These are phyloP conservation scores for Xanthia togata DNA, from an alignment of 2,888 invertebrate genomes.

Conservation along the genomic window DNA sequence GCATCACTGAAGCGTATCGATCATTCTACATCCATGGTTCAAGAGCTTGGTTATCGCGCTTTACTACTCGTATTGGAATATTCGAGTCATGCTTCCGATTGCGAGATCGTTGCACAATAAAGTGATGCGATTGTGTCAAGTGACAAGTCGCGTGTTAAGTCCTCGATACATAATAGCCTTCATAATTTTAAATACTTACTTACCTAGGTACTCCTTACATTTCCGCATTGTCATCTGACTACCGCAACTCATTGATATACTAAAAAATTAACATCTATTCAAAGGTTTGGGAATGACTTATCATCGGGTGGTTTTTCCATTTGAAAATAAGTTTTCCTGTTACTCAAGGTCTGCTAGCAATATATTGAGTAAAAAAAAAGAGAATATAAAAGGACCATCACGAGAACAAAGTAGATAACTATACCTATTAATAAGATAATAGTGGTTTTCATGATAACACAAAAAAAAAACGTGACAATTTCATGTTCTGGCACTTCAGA, in stretches of 20 bases:
- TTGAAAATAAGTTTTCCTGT: slow-evolving; percentile 28
- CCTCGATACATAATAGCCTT: slow-evolving; percentile 15
- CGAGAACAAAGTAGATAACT: neutral
- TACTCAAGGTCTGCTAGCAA: slow-evolving; percentile 6
- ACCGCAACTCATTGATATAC: neutral
- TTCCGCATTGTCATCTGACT: slow-evolving; percentile 43
- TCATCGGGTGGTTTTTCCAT: neutral
- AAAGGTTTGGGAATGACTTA: neutral
- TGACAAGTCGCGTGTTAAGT: slow-evolving; percentile 5
- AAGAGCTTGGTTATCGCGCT: neutral
- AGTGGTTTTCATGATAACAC: neutral
- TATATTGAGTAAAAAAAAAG: neutral
- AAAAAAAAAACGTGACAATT: slow-evolving; percentile 15
- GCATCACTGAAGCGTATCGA: neutral
- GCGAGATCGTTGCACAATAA: slow-evolving; percentile 3
- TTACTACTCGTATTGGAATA: neutral
- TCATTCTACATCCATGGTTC: neutral
- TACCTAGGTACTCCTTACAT: neutral
- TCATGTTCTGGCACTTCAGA: neutral
- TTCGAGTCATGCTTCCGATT: neutral
- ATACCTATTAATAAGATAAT: neutral
- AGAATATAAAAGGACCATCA: neutral
- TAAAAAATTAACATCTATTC: slow-evolving; percentile 36
- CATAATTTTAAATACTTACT: slow-evolving; percentile 11
- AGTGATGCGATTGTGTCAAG: slow-evolving; percentile 11